phyloP scores from a whole-genome alignment of 1,140 invertebrate genomes.

The Bombus confusus region DNA sequence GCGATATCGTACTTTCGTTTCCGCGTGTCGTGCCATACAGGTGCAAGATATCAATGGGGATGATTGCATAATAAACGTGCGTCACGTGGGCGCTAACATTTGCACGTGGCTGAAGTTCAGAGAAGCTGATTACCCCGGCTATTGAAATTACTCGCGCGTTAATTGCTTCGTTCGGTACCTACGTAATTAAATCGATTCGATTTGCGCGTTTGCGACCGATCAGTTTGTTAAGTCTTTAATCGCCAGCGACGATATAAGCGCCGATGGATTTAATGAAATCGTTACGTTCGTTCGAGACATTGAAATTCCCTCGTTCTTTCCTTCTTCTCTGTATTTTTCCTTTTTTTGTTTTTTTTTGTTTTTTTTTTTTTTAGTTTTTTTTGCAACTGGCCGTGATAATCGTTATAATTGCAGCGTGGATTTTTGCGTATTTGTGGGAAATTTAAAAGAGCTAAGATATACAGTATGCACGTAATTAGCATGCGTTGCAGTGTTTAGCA shows the following conservation, averaged over 20 bases:
- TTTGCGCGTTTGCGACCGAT: slow-evolving; percentile 8
- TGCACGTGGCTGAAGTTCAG: slow-evolving; percentile 29
- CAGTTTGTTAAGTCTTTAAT: slow-evolving; percentile 1
- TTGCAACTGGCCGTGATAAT: too few relatives aligned
- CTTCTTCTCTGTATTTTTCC: too few relatives aligned
- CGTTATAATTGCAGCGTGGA: too few relatives aligned
- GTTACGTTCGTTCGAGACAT: background rate
- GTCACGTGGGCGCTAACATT: slow-evolving; percentile 26
- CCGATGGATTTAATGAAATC: background rate
- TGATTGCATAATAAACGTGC: slow-evolving; percentile 20
- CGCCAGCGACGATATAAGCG: too few relatives aligned
- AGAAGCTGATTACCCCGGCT: slow-evolving; percentile 14
- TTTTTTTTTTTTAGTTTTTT: fast-evolving
- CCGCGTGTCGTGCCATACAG: background rate
- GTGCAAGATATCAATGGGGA: slow-evolving; percentile 2
- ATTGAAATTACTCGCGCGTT: slow-evolving; percentile 45
- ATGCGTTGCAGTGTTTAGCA: too few relatives aligned
- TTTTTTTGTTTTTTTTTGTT: too few relatives aligned
- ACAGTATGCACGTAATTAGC: too few relatives aligned
- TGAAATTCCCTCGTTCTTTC: too few relatives aligned
- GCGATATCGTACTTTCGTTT: slow-evolving; percentile 13
- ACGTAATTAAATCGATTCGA: slow-evolving; percentile 45
- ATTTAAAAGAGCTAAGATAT: too few relatives aligned
- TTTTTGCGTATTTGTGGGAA: too few relatives aligned
- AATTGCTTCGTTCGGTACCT: slow-evolving; percentile 29